Conservation (phyloP, 1,140 invertebrate genomes). For the Aphaenogaster floridana region DNA sequence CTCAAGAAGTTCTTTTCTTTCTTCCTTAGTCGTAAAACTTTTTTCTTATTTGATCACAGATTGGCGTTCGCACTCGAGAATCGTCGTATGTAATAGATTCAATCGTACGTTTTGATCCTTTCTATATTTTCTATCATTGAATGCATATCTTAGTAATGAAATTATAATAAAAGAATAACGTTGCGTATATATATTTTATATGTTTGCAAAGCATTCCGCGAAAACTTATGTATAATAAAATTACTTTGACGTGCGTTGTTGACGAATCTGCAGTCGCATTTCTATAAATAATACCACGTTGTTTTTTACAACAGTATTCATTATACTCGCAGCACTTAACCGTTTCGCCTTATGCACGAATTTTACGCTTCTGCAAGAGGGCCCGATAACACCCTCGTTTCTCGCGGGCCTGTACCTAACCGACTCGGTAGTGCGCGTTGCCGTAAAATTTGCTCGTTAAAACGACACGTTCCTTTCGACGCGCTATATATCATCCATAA, state of each 20-base stretch:
- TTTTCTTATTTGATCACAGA: slow-evolving; percentile 9
- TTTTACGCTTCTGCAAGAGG: slow-evolving; percentile 42
- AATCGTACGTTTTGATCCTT: background rate
- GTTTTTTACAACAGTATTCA: slow-evolving; percentile 49
- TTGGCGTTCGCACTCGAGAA: background rate
- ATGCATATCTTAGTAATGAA: background rate
- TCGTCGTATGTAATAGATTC: background rate
- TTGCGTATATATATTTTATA: too few species aligned
- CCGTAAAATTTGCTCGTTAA: slow-evolving; percentile 65
- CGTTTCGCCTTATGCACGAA: slow-evolving; percentile 28
- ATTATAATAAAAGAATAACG: background rate
- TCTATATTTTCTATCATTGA: background rate
- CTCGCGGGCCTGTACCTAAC: background rate
- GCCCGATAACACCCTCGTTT: background rate
- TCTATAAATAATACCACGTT: background rate
- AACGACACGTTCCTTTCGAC: slow-evolving; percentile 60
- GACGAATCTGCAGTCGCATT: slow-evolving; percentile 9
- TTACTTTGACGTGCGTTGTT: background rate
- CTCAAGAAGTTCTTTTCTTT: background rate
- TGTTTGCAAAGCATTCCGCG: background rate
- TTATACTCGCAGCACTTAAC: slow-evolving; percentile 40
- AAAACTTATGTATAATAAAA: slow-evolving; percentile 14
- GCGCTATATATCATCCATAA: slow-evolving; percentile 66
- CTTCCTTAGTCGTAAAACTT: background rate
- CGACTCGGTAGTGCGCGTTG: slow-evolving; percentile 51